phyloP scores from a whole-genome alignment of 2,113 vertebrate species.

The Ailurus styani region DNA sequence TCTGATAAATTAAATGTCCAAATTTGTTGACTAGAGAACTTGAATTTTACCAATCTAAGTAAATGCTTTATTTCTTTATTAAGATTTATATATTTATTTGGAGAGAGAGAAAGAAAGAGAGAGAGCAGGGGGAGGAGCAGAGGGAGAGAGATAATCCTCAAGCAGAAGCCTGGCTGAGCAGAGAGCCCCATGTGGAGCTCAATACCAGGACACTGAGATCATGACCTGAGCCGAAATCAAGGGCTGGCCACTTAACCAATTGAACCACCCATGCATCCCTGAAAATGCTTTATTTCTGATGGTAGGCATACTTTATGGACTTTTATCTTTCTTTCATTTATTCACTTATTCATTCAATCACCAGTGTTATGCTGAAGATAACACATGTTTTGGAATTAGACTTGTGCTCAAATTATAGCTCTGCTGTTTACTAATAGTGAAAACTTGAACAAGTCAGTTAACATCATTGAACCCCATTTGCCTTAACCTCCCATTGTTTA shows the following conservation, averaged over 20 bases:
- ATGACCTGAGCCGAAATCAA: background rate
- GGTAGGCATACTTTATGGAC: background rate
- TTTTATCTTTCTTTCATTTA: background rate
- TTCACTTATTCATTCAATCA: background rate
- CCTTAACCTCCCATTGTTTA: background rate
- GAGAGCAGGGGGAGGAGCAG: background rate
- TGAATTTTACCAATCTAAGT: background rate
- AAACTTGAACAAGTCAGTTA: background rate
- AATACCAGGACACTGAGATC: background rate
- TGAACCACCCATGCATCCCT: background rate
- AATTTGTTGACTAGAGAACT: background rate
- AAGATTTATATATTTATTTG: background rate
- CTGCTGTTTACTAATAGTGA: background rate
- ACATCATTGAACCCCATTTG: background rate
- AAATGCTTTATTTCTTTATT: background rate
- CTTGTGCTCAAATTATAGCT: background rate
- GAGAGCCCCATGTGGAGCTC: background rate
- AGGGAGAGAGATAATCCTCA: background rate
- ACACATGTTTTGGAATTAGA: background rate
- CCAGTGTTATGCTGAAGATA: background rate
- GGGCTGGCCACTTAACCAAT: background rate
- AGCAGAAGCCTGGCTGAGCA: background rate
- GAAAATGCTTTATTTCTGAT: slow-evolving; percentile 26
- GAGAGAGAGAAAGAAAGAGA: background rate
- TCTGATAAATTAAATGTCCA: slow-evolving; percentile 25